Conservation (phyloP, 64 coral and sea anemone genomes). For the Porites lutea region DNA sequence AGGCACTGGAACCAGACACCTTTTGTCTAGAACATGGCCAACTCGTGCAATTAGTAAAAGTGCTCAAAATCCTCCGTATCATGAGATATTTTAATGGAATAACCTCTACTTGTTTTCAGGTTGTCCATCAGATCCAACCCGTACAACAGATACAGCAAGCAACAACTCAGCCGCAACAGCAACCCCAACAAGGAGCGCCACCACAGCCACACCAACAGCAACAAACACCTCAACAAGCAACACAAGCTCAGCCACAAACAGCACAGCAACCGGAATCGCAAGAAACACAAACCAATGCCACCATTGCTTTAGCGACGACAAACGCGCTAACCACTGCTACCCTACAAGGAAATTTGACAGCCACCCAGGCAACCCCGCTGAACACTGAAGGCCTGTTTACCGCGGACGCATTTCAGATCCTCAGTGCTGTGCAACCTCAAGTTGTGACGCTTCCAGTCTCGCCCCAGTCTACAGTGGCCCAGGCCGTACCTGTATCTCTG, state of each 20-base stretch:
- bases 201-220: slow-evolving; percentile 58
- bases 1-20: too few relatives aligned
- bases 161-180: slow-evolving; percentile 43
- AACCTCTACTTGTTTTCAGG: not conserved
- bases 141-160: slow-evolving; percentile 51
- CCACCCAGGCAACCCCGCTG: slow-evolving; percentile 48
- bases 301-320: slow-evolving; percentile 38
- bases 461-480: slow-evolving; percentile 42
- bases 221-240: slow-evolving; percentile 18
- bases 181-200: slow-evolving; percentile 12
- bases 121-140: slow-evolving; percentile 40
- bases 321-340: slow-evolving; percentile 39
- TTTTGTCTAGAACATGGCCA: too few relatives aligned
- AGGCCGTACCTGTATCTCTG: slow-evolving; percentile 73
- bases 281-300: slow-evolving; percentile 42
- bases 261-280: slow-evolving; percentile 55
- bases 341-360: slow-evolving; percentile 36
- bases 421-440: slow-evolving; percentile 61
- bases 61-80: too few relatives aligned
- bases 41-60: too few relatives aligned
- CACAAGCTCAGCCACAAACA: slow-evolving; percentile 36
- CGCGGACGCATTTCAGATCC: slow-evolving; percentile 71
- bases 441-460: slow-evolving; percentile 71
- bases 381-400: slow-evolving; percentile 68
- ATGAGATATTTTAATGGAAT: not conserved